A percentile compares a stretch with the other conserved stretches of the same genome.
Conservation (phyloP, 1,140 invertebrate genomes). For the Zaprionus kolodkinae region DNA sequence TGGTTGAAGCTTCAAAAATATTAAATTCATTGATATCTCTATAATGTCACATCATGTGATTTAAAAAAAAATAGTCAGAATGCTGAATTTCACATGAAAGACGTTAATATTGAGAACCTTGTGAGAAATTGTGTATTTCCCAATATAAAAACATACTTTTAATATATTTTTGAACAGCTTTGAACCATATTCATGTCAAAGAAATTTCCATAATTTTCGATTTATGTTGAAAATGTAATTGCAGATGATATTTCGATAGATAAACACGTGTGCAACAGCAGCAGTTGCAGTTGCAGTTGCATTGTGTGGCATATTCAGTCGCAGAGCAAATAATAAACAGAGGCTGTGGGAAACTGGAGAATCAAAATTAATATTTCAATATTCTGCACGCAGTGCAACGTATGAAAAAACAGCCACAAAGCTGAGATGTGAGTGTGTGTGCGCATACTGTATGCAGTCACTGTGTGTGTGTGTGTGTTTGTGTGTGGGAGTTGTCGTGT, state of each 20-base stretch:
- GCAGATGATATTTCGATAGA: constrained; percentile 31
- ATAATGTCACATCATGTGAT: background rate
- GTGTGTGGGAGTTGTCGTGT: constrained; percentile 55
- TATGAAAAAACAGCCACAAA: constrained; percentile 57
- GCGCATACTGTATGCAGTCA: background rate
- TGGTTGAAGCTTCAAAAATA: no score
- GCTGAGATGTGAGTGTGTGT: constrained; percentile 19
- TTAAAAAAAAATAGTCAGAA: background rate
- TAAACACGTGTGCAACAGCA: constrained; percentile 9
- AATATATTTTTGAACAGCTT: background rate
- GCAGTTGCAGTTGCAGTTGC: background rate
- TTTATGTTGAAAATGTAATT: background rate
- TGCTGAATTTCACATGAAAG: background rate
- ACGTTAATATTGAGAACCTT: background rate
- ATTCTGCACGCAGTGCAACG: constrained; percentile 39
- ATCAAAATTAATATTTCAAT: constrained; percentile 75
- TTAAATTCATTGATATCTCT: background rate
- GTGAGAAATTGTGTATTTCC: background rate
- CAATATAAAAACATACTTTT: background rate
- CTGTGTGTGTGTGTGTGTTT: no score
- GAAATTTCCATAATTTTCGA: constrained; percentile 7
- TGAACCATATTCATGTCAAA: background rate
- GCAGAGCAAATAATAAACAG: constrained; percentile 64
- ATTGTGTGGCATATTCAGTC: constrained; percentile 36
- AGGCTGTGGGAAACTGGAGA: constrained; percentile 5